phyloP scores from a whole-genome alignment of 1,140 invertebrate species.

The Drosophila virilis region DNA sequence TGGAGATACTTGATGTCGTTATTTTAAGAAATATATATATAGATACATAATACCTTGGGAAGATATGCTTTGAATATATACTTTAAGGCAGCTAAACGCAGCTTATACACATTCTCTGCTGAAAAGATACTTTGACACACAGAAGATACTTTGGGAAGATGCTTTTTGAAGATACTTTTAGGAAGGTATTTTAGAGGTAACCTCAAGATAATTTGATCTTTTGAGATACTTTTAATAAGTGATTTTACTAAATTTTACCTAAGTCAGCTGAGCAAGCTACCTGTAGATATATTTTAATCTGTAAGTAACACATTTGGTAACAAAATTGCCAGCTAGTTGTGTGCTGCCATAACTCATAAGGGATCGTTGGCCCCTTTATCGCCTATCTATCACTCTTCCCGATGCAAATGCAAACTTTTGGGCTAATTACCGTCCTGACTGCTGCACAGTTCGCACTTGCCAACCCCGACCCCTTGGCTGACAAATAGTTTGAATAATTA shows the following conservation, averaged over 20 bases:
- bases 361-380: constrained; percentile 29
- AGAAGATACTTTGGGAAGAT: neutral
- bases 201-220: too few relatives aligned
- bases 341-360: neutral
- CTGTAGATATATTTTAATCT: neutral
- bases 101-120: too few relatives aligned
- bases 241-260: too few relatives aligned
- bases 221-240: too few relatives aligned
- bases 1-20: neutral
- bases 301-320: neutral
- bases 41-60: too few relatives aligned
- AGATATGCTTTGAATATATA: neutral
- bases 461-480: constrained; percentile 26
- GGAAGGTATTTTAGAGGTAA: neutral
- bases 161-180: neutral
- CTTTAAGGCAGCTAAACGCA: neutral
- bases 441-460: constrained; percentile 13
- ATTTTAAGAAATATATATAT: neutral
- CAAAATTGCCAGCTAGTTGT: too few relatives aligned
- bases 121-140: neutral
- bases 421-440: constrained; percentile 63
- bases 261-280: too few relatives aligned
- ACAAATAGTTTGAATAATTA: constrained; percentile 82
- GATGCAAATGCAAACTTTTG: constrained; percentile 49
- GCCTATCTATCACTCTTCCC: constrained; percentile 11